Evolutionary conservation across 2,113 vertebrate species (phyloP).

Genomic region (Ceratotherium simum): DNA sequence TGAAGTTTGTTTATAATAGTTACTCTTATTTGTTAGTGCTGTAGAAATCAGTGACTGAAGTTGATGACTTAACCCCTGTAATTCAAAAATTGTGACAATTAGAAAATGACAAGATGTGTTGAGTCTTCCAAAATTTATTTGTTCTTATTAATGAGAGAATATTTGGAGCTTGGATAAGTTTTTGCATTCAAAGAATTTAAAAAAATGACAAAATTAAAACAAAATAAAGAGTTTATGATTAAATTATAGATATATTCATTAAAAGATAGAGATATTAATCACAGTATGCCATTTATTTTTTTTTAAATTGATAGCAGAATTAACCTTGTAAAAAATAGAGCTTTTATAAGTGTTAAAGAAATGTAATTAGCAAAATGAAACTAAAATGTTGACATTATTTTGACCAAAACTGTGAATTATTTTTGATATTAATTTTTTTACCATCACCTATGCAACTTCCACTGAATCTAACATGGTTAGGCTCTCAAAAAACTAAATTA

Average conservation of each 20-base stretch:
- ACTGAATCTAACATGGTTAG: not conserved
- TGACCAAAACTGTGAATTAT: not conserved
- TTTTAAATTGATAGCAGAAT: not conserved
- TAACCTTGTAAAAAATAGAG: not conserved
- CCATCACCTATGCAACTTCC: not conserved
- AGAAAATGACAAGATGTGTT: not conserved
- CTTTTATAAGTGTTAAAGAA: not conserved
- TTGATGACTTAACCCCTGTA: not conserved
- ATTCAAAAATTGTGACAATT: not conserved
- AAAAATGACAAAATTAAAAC: not conserved
- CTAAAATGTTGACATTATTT: not conserved
- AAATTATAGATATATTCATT: not conserved
- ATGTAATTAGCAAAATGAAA: not conserved
- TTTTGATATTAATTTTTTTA: conserved; percentile 12
- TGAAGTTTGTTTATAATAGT: not conserved
- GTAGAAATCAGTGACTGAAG: not conserved
- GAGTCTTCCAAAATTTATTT: not conserved
- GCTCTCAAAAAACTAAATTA: not conserved
- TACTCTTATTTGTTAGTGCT: not conserved
- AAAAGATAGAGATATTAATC: not conserved
- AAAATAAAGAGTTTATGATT: not conserved
- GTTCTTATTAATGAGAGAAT: not conserved
- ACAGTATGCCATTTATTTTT: not conserved
- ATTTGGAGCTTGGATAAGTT: not conserved
- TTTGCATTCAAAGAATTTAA: not conserved